Percentiles rank a stretch among this genome's conserved stretches.
These are phyloP conservation scores for Strix aluco DNA, from an alignment of 2,113 vertebrate species.

Conservation along the genomic window DNA sequence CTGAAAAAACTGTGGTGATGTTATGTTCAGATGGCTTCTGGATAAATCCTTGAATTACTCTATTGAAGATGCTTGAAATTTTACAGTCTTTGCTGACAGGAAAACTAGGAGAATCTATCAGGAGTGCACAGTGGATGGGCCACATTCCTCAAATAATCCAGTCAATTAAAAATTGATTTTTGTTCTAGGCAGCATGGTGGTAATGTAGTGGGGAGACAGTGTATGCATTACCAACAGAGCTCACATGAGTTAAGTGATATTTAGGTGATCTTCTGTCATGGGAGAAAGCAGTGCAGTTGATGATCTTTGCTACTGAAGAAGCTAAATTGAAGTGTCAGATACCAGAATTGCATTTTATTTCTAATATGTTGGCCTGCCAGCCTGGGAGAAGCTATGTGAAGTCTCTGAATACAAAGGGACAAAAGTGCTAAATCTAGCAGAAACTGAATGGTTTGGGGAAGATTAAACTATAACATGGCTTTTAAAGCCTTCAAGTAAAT, in stretches of 20 bases:
- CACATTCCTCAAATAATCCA: conserved; percentile 73
- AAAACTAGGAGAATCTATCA: conserved; percentile 59
- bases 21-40: not conserved
- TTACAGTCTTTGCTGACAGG: conserved; percentile 49
- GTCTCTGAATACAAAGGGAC: conserved; percentile 69
- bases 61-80: conserved; percentile 18
- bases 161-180: conserved; percentile 83
- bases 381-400: conserved; percentile 67
- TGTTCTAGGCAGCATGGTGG: conserved; percentile 66
- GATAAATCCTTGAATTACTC: not conserved
- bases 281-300: conserved; percentile 73
- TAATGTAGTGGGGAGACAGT: conserved; percentile 68
- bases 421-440: conserved; percentile 68
- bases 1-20: not conserved
- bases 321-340: conserved; percentile 82
- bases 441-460: conserved; percentile 45
- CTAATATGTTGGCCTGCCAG: conserved; percentile 79
- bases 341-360: conserved; percentile 82
- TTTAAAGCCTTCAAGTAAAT: conserved; percentile 54
- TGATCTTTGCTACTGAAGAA: conserved; percentile 77
- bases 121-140: conserved; percentile 6
- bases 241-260: conserved; percentile 78
- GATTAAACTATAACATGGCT: conserved; percentile 38
- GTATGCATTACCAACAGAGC: conserved; percentile 68
- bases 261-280: conserved; percentile 79